These are phyloP conservation scores for Ellobium chinense DNA, from an alignment of 2,888 invertebrate genomes.

Conservation along the genomic window DNA sequence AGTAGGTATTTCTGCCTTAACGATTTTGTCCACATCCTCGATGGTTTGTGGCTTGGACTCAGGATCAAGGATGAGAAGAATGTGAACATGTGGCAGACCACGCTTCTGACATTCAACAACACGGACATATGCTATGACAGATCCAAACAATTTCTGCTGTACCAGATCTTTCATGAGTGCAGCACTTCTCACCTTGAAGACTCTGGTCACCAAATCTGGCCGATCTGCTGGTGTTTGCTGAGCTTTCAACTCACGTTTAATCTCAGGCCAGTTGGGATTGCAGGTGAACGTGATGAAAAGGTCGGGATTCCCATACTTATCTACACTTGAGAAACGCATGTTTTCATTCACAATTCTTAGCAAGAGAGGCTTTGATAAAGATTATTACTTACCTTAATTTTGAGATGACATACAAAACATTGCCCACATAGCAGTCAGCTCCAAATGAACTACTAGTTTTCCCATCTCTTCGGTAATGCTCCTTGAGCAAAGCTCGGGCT, in stretches of 20 bases:
- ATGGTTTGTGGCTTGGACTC: neutral
- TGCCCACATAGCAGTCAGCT: no score
- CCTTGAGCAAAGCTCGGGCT: no score
- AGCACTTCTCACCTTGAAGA: slow-evolving; percentile 14
- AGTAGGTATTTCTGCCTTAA: slow-evolving; percentile 27
- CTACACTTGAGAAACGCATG: neutral
- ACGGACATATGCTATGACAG: slow-evolving; percentile 30
- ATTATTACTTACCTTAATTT: no score
- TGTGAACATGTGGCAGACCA: neutral
- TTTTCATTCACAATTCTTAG: no score
- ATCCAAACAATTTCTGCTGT: slow-evolving; percentile 33
- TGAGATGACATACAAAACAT: no score
- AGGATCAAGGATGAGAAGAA: slow-evolving; percentile 20
- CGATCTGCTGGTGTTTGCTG: neutral
- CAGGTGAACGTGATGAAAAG: neutral
- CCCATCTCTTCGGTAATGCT: no score
- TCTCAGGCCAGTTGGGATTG: slow-evolving; percentile 12
- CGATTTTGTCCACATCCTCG: slow-evolving; percentile 3
- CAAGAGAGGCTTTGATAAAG: no score
- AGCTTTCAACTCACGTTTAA: neutral
- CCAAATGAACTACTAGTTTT: no score
- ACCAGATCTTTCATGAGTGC: neutral
- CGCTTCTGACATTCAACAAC: slow-evolving; percentile 25
- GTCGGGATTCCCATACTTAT: neutral
- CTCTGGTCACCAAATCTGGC: neutral